Conservation (phyloP, 2,888 invertebrate genomes). For the Trichopoda pennipes region DNA sequence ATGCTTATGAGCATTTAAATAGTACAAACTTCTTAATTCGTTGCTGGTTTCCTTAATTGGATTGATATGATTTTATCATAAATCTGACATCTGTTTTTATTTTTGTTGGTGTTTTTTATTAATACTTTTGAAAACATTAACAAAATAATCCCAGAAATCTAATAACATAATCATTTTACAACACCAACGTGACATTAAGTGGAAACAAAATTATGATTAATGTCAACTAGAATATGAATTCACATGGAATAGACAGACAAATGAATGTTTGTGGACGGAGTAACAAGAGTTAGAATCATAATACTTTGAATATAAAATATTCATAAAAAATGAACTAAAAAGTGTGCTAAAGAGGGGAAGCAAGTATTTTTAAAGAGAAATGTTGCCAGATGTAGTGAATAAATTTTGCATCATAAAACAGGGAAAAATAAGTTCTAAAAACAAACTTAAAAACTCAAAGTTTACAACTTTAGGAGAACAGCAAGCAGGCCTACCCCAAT, state of each 20-base stretch:
- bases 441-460: no score
- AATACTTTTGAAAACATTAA: constrained; percentile 43
- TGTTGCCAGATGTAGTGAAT: constrained; percentile 18
- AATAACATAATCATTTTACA: constrained; percentile 66
- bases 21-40: constrained; percentile 46
- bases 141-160: constrained; percentile 56
- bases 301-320: constrained; percentile 11
- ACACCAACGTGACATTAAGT: constrained; percentile 64
- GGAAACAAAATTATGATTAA: constrained; percentile 67
- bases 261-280: constrained; percentile 7
- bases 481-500: no score
- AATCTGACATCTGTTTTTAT: constrained; percentile 60
- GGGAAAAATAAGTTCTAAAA: no score
- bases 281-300: constrained; percentile 13
- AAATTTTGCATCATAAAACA: not conserved
- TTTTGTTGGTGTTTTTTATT: constrained; percentile 25
- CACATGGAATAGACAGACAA: constrained; percentile 41
- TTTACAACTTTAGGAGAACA: no score
- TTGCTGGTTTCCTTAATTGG: constrained; percentile 20
- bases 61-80: constrained; percentile 2
- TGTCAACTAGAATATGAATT: constrained; percentile 63
- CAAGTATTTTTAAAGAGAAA: not conserved
- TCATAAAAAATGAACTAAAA: constrained; percentile 35
- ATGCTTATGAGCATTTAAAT: constrained; percentile 38
- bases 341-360: constrained; percentile 49